These are phyloP conservation scores for Propithecus coquereli DNA, from an alignment of 2,113 vertebrate genomes.

Conservation along the genomic window DNA sequence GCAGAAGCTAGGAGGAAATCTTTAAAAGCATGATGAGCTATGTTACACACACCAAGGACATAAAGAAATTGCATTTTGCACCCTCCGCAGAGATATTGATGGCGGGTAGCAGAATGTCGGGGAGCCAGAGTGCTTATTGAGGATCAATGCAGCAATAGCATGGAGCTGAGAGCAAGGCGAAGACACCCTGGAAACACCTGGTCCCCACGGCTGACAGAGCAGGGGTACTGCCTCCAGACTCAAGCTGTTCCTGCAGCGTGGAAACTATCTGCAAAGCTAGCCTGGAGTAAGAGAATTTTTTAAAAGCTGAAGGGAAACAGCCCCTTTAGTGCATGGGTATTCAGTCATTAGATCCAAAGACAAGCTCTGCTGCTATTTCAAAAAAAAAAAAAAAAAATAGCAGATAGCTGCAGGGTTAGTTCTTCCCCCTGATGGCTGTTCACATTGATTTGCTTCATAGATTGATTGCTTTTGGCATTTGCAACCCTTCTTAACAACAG, in stretches of 20 bases:
- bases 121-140: background rate
- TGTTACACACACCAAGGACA: slow-evolving; percentile 25
- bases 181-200: background rate
- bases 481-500: slow-evolving; percentile 24
- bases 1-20: slow-evolving; percentile 53
- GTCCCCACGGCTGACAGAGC: background rate
- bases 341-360: slow-evolving; percentile 39
- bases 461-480: slow-evolving; percentile 65
- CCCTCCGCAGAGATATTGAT: background rate
- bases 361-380: background rate
- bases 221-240: background rate
- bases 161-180: background rate
- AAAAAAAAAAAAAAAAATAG: background rate
- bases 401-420: slow-evolving; percentile 30
- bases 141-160: background rate
- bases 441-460: slow-evolving; percentile 57
- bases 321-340: background rate
- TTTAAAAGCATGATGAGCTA: slow-evolving; percentile 48
- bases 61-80: slow-evolving; percentile 53
- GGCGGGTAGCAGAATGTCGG: background rate
- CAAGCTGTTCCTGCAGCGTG: slow-evolving; percentile 21
- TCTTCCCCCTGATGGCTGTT: background rate
- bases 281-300: background rate
- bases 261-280: background rate
- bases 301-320: background rate